A percentile compares a stretch with the other conserved stretches of the same genome.
Conservation (phyloP, 2,797 vertebrate genomes). For the Neosalanx taihuensis region DNA sequence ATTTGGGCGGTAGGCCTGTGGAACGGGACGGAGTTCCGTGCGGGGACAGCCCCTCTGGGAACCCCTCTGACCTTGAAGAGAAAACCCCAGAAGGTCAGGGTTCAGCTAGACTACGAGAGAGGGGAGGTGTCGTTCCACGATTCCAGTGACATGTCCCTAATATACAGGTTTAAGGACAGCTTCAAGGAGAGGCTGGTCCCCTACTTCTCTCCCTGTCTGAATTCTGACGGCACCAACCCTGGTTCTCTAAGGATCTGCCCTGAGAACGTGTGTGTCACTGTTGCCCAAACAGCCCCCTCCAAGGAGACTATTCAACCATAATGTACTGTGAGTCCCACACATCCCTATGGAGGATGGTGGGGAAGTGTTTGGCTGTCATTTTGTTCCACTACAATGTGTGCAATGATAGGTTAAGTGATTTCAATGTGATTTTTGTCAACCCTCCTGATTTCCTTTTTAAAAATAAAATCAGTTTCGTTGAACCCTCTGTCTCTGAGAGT, state of each 20-base stretch:
- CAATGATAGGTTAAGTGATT: no score
- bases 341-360: no score
- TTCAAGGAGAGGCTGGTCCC: slow-evolving; percentile 13
- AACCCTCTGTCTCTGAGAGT: no score
- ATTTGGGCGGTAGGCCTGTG: slow-evolving; percentile 21
- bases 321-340: no score
- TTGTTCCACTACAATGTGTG: no score
- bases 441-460: no score
- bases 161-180: slow-evolving; percentile 22
- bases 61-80: slow-evolving; percentile 2
- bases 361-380: no score
- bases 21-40: slow-evolving; percentile 9
- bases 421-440: no score
- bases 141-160: slow-evolving; percentile 9
- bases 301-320: no score
- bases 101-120: slow-evolving; percentile 19
- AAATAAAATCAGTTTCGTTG: no score
- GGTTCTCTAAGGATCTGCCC: slow-evolving; percentile 17
- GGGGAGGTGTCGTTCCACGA: slow-evolving; percentile 11
- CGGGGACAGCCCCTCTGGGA: slow-evolving; percentile 10
- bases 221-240: slow-evolving; percentile 11
- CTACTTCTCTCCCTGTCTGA: slow-evolving; percentile 19
- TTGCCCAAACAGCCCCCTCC: neutral
- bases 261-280: slow-evolving; percentile 9
- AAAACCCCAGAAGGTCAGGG: slow-evolving; percentile 18